These are phyloP conservation scores for Galeopterus variegatus DNA, from an alignment of 2,113 vertebrate species.

Conservation along the genomic window DNA sequence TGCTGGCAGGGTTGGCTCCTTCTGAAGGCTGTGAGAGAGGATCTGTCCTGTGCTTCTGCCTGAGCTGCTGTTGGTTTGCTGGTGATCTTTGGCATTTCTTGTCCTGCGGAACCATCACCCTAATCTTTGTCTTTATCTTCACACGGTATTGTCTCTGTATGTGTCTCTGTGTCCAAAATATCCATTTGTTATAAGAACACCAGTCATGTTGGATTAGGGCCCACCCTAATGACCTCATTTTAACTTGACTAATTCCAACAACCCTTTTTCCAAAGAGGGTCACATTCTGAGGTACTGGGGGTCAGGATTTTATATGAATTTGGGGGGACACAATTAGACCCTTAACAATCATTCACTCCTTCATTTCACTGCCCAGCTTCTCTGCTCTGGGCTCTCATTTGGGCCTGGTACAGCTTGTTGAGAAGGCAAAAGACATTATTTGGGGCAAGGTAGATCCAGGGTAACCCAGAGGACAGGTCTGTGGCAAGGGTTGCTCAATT, in stretches of 20 bases:
- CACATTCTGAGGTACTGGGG: neutral
- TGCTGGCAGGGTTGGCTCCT: too few relatives aligned
- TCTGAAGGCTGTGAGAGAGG: too few relatives aligned
- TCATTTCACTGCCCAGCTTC: neutral
- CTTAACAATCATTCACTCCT: neutral
- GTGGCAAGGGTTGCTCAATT: neutral
- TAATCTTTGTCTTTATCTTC: too few relatives aligned
- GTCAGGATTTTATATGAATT: neutral
- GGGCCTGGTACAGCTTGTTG: neutral
- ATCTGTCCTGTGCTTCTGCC: too few relatives aligned
- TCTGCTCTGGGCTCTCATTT: neutral
- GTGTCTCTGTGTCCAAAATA: neutral
- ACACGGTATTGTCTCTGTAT: too few relatives aligned
- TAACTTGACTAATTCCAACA: neutral
- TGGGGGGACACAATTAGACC: neutral
- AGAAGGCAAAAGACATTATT: neutral
- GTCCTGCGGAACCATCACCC: too few relatives aligned
- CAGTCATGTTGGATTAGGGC: neutral
- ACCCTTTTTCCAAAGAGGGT: neutral
- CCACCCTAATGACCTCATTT: neutral
- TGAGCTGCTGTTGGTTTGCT: too few relatives aligned
- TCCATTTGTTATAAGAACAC: neutral
- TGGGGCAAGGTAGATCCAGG: neutral
- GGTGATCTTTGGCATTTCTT: too few relatives aligned
- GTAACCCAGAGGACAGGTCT: neutral